Percentiles rank a stretch among this genome's conserved stretches.
These are phyloP conservation scores for Chionis minor DNA, from an alignment of 2,113 vertebrate species.

Conservation along the genomic window DNA sequence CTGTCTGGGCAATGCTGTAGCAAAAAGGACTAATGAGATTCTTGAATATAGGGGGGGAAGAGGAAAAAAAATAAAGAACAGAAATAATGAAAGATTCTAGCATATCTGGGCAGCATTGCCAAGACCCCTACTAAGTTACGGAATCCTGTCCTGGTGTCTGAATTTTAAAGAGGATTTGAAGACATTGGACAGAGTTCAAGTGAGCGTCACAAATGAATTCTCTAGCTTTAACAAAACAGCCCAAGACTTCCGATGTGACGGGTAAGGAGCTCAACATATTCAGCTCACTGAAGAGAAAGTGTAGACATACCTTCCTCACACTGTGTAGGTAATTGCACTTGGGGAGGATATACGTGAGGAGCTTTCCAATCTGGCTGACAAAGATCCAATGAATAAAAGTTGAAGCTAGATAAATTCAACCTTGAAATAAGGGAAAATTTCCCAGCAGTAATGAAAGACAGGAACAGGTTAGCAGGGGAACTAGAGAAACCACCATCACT, in stretches of 20 bases:
- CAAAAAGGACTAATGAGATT: constrained; percentile 50
- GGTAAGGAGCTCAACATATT: neutral
- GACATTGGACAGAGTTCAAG: constrained; percentile 23
- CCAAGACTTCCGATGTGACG: neutral
- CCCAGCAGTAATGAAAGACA: neutral
- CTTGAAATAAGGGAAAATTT: neutral
- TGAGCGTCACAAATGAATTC: neutral
- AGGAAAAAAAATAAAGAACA: neutral
- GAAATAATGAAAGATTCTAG: constrained; percentile 34
- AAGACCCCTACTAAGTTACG: neutral
- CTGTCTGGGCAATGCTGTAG: constrained; percentile 44
- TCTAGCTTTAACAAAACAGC: neutral
- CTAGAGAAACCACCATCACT: neutral
- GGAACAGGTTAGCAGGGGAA: neutral
- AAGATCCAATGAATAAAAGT: neutral
- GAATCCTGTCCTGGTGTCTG: neutral
- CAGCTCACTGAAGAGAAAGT: neutral
- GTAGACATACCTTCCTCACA: neutral
- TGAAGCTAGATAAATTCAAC: neutral
- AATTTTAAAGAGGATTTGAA: constrained; percentile 50
- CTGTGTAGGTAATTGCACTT: neutral
- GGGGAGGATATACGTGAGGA: neutral
- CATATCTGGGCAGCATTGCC: neutral
- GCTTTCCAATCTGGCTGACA: neutral
- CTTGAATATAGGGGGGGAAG: neutral